Evolutionary conservation across 2,888 invertebrate genomes (phyloP), one percentile per base, ranked within the genome.

Genomic region (Boloria euphrosyne): DNA sequence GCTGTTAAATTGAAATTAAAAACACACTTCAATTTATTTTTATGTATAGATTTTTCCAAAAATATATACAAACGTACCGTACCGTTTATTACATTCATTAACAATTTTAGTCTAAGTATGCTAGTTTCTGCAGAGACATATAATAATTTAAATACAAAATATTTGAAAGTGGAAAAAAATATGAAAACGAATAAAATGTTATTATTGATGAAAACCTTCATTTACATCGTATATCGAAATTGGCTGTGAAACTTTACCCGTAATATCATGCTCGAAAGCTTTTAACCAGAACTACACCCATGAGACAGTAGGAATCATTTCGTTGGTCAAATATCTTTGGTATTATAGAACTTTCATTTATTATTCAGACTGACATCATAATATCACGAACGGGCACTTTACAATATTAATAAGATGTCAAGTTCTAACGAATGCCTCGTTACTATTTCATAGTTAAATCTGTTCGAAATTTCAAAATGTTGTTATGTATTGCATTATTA

Each of bases 241-340:
- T 63, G 47, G 57, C 59, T 50, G 13, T 16, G 57, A 51, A 59
- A 38, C 57, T 67, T 67, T 52, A 51, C 58, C 58, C 65, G 61
- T 60, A 57, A 65, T 67, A 60, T 60, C 54, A 44, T 64, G 53
- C 18, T 55, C n/a, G n/a, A 49, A 57, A 57, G 57, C 66, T 58
- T 54, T 63, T 59, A 67, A 53, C 49, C 13, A n/a, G 51, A 57
- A 67, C 46, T 64, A 38, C 60, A 49, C 67, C 55, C 65, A 13
- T 38, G 67, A 65, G 67, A 61, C 54, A 49, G 44, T 22, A 65
- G 49, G 60, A 65, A 61, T 55, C 55, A 60, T 52, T 47, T 47
- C 51, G 17, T 60, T 47, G 67, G 64, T 61, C 67, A 57, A 65
- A 46, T 66, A 58, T 52, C 44, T 43, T 47, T 51, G 7, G 13